These are phyloP conservation scores for Holothuria glaberrima DNA, from an alignment of 35 echinoderm and acorn worm species.

Conservation along the genomic window DNA sequence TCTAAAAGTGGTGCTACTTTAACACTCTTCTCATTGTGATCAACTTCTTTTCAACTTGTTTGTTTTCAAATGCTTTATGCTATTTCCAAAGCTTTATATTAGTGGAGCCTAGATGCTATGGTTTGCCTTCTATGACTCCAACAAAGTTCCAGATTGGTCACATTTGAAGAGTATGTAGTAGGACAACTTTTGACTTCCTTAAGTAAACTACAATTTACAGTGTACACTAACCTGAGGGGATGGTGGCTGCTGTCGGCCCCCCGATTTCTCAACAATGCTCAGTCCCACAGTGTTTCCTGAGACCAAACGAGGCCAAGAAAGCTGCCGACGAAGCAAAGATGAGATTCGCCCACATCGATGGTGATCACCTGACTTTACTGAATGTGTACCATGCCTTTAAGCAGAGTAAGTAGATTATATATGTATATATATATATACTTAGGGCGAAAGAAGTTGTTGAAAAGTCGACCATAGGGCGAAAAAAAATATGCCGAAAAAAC, in stretches of 20 bases:
- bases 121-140: too few species aligned
- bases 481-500: too few species aligned
- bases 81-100: too few species aligned
- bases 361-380: constrained; percentile 95
- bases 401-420: constrained; percentile 94
- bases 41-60: too few species aligned
- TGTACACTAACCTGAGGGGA: constrained; percentile 78
- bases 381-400: constrained; percentile 99
- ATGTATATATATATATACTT: too few species aligned
- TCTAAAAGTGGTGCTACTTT: too few species aligned
- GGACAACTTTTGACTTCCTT: constrained; percentile 21
- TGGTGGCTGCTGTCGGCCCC: constrained; percentile 90
- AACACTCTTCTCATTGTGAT: too few species aligned
- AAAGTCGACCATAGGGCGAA: too few species aligned
- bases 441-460: too few species aligned
- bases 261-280: constrained; percentile 93
- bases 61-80: too few species aligned
- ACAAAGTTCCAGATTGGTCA: not conserved
- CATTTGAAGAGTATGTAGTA: constrained; percentile 8
- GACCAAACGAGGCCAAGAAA: constrained; percentile 99
- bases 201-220: constrained; percentile 45
- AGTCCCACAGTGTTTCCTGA: constrained; percentile 99
- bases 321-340: constrained; percentile 98
- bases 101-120: too few species aligned
- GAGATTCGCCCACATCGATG: constrained; percentile 99